Percentiles rank a stretch among this genome's conserved stretches.
phyloP scores from a whole-genome alignment of 2,797 vertebrate genomes.

The Dromococcyx pavoninus region DNA sequence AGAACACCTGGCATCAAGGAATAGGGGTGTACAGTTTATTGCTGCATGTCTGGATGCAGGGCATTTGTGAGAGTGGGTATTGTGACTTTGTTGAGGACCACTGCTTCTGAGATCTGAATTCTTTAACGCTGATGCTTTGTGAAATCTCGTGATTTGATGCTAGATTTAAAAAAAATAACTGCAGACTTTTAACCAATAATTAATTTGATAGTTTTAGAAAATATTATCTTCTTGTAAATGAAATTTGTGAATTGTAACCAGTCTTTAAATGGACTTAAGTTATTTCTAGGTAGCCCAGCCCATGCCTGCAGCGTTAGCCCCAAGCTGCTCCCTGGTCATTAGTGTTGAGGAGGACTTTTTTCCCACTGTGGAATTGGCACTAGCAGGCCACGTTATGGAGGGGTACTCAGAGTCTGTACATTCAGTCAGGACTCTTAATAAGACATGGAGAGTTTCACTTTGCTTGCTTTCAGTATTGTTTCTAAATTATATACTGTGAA shows the following conservation, averaged over 20 bases:
- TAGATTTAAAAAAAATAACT: background rate
- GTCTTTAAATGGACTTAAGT: background rate
- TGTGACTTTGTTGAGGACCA: background rate
- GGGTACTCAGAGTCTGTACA: background rate
- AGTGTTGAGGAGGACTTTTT: background rate
- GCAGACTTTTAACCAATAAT: background rate
- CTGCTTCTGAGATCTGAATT: accelerated
- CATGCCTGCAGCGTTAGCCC: background rate
- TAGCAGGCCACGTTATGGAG: background rate
- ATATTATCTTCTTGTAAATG: background rate
- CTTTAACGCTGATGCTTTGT: background rate
- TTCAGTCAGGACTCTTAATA: background rate
- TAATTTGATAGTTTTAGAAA: background rate
- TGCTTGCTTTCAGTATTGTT: background rate
- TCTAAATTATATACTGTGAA: background rate
- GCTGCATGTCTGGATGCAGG: background rate
- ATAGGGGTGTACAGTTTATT: accelerated
- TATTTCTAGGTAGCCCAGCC: background rate
- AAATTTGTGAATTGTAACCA: background rate
- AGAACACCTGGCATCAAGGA: background rate
- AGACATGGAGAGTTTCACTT: background rate
- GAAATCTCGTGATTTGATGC: background rate
- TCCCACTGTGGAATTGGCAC: background rate
- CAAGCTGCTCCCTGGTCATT: background rate
- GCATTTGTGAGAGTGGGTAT: accelerated